phyloP scores from a whole-genome alignment of 2,797 vertebrate genomes.

The Argyrosomus regius region DNA sequence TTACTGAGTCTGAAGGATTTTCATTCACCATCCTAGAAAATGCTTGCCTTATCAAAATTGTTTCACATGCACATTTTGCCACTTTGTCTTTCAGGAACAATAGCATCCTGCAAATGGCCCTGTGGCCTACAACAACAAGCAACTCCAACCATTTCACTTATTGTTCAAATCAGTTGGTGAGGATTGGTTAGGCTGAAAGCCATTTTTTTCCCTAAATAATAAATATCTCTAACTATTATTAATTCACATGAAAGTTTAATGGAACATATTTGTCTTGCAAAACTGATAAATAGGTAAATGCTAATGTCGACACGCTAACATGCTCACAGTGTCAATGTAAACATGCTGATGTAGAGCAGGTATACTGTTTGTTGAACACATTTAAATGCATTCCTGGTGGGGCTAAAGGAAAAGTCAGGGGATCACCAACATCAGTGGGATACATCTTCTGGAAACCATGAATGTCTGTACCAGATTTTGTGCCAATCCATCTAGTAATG shows the following conservation, averaged over 20 bases:
- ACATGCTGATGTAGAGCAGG: too few relatives aligned
- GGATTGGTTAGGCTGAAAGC: conserved; percentile 31
- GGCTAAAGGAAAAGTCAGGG: too few relatives aligned
- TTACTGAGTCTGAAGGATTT: conserved; percentile 77
- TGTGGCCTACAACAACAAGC: conserved; percentile 63
- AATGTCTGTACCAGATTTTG: background rate
- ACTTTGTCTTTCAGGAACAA: conserved; percentile 83
- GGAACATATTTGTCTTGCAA: background rate
- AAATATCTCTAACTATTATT: conserved; percentile 1
- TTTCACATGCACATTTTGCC: conserved; percentile 78
- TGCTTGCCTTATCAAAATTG: conserved; percentile 80
- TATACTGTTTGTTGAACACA: too few relatives aligned
- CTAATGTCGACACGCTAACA: too few relatives aligned
- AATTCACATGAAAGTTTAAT: conserved; percentile 1
- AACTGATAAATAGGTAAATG: background rate
- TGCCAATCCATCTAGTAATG: background rate
- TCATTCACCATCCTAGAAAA: conserved; percentile 70
- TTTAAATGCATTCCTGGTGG: background rate
- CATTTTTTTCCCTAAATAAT: background rate
- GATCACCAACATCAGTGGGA: background rate
- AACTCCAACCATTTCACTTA: conserved; percentile 53
- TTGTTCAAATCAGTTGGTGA: conserved; percentile 65
- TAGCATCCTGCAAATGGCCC: conserved; percentile 69
- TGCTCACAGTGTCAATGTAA: too few relatives aligned
- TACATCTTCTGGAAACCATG: background rate